Conservation (phyloP, 2,113 vertebrate genomes). For the Carassius gibelio region DNA sequence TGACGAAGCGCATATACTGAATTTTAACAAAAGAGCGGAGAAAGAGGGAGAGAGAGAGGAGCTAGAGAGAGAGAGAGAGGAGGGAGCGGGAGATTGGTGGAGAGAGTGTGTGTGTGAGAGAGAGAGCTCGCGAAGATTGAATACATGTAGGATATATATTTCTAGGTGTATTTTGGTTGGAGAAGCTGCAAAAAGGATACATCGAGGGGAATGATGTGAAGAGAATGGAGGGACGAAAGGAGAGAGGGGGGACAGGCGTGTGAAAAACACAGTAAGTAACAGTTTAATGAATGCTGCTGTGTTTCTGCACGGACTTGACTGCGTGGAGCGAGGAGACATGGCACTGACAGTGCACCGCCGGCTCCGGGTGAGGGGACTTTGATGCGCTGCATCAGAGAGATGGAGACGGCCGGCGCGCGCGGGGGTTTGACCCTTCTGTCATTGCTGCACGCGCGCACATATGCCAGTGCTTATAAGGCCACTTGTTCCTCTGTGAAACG, state of each 20-base stretch:
- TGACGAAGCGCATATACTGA: constrained; percentile 84
- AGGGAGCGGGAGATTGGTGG: constrained; percentile 55
- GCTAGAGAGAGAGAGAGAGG: constrained; percentile 54
- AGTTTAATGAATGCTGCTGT: constrained; percentile 67
- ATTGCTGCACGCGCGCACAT: constrained; percentile 78
- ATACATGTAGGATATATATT: constrained; percentile 79
- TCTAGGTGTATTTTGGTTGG: constrained; percentile 75
- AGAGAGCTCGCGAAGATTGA: constrained; percentile 76
- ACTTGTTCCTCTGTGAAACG: constrained; percentile 39
- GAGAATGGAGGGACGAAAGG: constrained; percentile 79
- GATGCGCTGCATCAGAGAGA: constrained; percentile 65
- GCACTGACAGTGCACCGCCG: constrained; percentile 68
- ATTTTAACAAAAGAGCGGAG: constrained; percentile 85
- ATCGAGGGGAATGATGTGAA: constrained; percentile 80
- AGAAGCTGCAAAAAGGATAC: constrained; percentile 77
- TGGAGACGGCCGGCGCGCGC: constrained; percentile 67
- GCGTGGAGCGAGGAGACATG: constrained; percentile 66
- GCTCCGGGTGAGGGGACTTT: constrained; percentile 72
- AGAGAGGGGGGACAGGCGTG: constrained; percentile 79
- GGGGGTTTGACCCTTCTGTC: constrained; percentile 84
- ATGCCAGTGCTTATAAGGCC: constrained; percentile 52
- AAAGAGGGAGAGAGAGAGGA: constrained; percentile 71
- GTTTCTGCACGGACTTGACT: constrained; percentile 50
- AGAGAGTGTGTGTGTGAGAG: constrained; percentile 61
- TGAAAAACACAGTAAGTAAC: constrained; percentile 80